Conservation (phyloP, 1,140 invertebrate genomes). For the Bactericera cockerelli region DNA sequence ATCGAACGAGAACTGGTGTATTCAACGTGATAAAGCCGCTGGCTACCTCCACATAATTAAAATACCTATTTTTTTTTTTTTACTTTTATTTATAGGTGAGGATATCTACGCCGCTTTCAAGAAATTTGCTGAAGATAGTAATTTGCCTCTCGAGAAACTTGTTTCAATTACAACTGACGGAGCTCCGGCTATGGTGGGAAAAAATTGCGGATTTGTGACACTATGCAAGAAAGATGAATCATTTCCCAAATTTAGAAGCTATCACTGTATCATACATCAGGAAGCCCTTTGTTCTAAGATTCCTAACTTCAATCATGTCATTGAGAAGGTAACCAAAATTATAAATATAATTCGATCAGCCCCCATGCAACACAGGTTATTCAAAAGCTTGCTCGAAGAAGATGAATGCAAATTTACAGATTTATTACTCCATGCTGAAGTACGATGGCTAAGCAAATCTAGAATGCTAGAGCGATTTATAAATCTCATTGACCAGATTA, state of each 20-base stretch:
- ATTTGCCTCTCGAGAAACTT: no score
- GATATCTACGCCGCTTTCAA: no score
- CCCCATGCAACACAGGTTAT: not conserved
- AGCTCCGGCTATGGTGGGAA: not conserved
- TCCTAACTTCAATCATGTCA: not conserved
- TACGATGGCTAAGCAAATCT: not conserved
- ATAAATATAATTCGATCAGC: not conserved
- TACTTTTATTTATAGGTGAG: no score
- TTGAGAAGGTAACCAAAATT: not conserved
- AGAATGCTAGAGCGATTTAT: no score
- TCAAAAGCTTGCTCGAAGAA: not conserved
- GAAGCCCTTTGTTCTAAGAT: not conserved
- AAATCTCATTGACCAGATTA: no score
- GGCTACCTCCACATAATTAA: no score
- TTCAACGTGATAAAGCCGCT: no score
- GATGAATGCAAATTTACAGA: not conserved
- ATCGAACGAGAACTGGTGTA: no score
- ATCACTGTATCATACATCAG: not conserved
- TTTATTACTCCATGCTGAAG: not conserved
- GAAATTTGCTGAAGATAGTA: no score
- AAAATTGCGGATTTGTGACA: not conserved
- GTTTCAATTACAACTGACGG: no score
- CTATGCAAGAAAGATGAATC: not conserved
- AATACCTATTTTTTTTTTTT: no score
- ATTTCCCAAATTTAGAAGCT: not conserved